A percentile compares a stretch with the other conserved stretches of the same genome.
Evolutionary conservation across 2,888 invertebrate genomes (phyloP).

Genomic region (Drosophila hamatofila): DNA sequence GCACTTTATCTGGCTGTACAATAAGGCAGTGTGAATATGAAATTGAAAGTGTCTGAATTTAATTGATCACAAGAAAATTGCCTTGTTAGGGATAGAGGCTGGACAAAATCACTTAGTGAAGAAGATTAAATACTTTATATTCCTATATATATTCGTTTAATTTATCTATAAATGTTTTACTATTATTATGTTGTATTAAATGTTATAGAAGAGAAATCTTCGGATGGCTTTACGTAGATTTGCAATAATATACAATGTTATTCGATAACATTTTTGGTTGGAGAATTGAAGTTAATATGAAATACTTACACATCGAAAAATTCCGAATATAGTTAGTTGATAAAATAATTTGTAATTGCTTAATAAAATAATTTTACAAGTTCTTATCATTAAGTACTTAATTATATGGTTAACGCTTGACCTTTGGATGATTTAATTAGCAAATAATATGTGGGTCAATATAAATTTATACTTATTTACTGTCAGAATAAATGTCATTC

Average conservation of each 20-base stretch:
- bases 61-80: neutral
- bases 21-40: no score
- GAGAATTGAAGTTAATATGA: no score
- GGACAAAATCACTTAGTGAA: neutral
- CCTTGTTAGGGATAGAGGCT: neutral
- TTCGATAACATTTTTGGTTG: no score
- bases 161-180: no score
- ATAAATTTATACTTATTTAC: slow-evolving; percentile 10
- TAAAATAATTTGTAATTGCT: slow-evolving; percentile 8
- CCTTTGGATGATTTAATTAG: slow-evolving; percentile 15
- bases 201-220: no score
- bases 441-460: neutral
- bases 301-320: neutral
- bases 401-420: neutral
- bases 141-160: neutral
- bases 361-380: neutral
- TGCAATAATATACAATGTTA: no score
- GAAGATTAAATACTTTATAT: no score
- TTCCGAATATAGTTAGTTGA: neutral
- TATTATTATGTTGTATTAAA: no score
- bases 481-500: neutral
- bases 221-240: no score
- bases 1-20: no score
- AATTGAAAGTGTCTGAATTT: neutral
- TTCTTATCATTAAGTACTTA: neutral